These are phyloP conservation scores for Batillaria attramentaria DNA, from an alignment of 1,140 invertebrate species.

Conservation along the genomic window DNA sequence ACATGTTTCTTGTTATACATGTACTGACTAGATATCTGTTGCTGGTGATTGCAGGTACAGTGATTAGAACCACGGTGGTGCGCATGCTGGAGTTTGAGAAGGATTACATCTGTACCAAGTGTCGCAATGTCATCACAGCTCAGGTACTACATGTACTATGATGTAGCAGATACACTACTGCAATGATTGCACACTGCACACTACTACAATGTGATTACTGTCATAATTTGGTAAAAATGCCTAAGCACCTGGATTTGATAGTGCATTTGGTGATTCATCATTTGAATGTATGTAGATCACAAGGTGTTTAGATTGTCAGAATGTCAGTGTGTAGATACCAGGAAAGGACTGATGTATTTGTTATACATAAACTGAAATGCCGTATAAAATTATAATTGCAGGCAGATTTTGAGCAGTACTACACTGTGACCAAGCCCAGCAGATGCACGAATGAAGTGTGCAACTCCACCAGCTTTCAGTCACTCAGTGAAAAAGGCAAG, in stretches of 20 bases:
- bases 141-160: too few relatives aligned
- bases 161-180: too few relatives aligned
- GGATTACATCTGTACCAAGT: constrained; percentile 84
- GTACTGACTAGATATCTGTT: not conserved
- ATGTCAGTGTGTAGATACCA: too few relatives aligned
- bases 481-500: constrained; percentile 70
- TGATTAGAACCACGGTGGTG: constrained; percentile 82
- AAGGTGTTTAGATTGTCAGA: too few relatives aligned
- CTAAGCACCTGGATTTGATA: too few relatives aligned
- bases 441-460: constrained; percentile 79
- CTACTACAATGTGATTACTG: too few relatives aligned
- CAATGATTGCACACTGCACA: too few relatives aligned
- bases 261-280: not conserved
- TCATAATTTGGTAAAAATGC: too few relatives aligned
- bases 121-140: constrained; percentile 79
- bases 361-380: too few relatives aligned
- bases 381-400: constrained; percentile 55
- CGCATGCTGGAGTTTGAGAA: constrained; percentile 85
- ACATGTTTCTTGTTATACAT: not conserved
- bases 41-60: constrained; percentile 77
- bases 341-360: not conserved
- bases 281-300: constrained; percentile 4
- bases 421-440: constrained; percentile 76
- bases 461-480: constrained; percentile 71
- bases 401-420: constrained; percentile 79